Evolutionary conservation across 1,140 invertebrate species (phyloP).

Genomic region (Ips nitidus): DNA sequence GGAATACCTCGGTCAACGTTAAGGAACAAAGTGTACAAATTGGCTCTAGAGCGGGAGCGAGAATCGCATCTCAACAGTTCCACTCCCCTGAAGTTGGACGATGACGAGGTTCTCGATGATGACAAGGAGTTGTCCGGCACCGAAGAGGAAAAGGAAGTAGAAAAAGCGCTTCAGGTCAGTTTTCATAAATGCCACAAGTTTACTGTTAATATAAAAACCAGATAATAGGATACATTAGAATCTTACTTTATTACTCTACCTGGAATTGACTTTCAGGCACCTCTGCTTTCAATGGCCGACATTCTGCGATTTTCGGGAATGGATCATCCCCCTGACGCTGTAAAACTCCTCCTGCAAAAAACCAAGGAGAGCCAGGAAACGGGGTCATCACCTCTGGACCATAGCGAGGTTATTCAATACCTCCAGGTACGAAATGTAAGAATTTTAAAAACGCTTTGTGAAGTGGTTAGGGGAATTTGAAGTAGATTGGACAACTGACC

Average conservation of each 20-base stretch:
- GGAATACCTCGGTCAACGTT: conserved; percentile 94
- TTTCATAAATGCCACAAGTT: background rate
- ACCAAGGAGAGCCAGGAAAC: conserved; percentile 54
- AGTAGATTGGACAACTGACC: background rate
- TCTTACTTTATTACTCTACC: too few species aligned
- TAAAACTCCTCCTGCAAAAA: conserved; percentile 59
- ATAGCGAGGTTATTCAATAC: conserved; percentile 60
- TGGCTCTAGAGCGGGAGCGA: conserved; percentile 70
- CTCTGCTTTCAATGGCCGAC: conserved; percentile 61
- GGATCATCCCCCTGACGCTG: conserved; percentile 59
- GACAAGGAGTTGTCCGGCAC: conserved; percentile 65
- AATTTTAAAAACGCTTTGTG: background rate
- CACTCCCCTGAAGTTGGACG: conserved; percentile 50
- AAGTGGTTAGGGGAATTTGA: background rate
- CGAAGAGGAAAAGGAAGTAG: conserved; percentile 66
- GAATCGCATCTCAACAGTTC: conserved; percentile 59
- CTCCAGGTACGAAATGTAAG: conserved; percentile 41
- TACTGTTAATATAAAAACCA: too few species aligned
- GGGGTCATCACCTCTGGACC: conserved; percentile 52
- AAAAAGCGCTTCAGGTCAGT: conserved; percentile 57
- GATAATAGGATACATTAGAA: too few species aligned
- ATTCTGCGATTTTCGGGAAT: conserved; percentile 61
- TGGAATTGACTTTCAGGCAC: conserved; percentile 27
- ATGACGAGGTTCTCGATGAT: conserved; percentile 52
- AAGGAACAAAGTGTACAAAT: conserved; percentile 91